phyloP scores from a whole-genome alignment of 2,888 invertebrate species.

The Sphecodes monilicornis region DNA sequence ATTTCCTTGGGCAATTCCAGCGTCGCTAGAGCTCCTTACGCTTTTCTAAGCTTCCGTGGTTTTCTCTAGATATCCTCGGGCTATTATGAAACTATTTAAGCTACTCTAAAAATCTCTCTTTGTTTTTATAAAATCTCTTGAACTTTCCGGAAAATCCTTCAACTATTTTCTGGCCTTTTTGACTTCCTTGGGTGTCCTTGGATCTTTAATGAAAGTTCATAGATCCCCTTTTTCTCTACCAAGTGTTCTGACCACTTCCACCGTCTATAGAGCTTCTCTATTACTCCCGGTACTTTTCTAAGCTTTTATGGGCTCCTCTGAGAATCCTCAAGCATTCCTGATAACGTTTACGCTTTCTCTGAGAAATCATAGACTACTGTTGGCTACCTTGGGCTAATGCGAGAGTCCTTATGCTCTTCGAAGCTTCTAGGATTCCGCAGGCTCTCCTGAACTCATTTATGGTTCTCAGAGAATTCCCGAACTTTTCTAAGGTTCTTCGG shows the following conservation, averaged over 20 bases:
- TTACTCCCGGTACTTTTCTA: not conserved
- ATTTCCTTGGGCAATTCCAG: not conserved
- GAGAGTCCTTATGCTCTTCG: not conserved
- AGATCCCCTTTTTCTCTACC: not conserved
- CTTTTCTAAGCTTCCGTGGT: not conserved
- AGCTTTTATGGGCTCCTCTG: not conserved
- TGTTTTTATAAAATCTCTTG: not conserved
- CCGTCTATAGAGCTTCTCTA: not conserved
- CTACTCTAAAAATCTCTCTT: not conserved
- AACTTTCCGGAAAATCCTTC: not conserved
- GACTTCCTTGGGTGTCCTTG: not conserved
- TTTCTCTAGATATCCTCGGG: too few relatives aligned
- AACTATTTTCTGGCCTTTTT: not conserved
- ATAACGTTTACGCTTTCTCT: not conserved
- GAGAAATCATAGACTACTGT: not conserved
- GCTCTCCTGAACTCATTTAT: too few relatives aligned
- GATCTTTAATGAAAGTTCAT: constrained; percentile 4
- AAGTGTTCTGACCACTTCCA: not conserved
- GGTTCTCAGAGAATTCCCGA: too few relatives aligned
- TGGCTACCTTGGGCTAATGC: not conserved
- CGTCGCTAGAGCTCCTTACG: not conserved
- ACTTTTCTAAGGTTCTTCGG: too few relatives aligned
- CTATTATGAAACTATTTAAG: not conserved
- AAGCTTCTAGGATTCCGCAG: not conserved
- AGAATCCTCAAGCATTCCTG: not conserved